A percentile compares a stretch with the other conserved stretches of the same genome.
phyloP scores from a whole-genome alignment of 2,888 invertebrate species.

The Spodoptera picta region DNA sequence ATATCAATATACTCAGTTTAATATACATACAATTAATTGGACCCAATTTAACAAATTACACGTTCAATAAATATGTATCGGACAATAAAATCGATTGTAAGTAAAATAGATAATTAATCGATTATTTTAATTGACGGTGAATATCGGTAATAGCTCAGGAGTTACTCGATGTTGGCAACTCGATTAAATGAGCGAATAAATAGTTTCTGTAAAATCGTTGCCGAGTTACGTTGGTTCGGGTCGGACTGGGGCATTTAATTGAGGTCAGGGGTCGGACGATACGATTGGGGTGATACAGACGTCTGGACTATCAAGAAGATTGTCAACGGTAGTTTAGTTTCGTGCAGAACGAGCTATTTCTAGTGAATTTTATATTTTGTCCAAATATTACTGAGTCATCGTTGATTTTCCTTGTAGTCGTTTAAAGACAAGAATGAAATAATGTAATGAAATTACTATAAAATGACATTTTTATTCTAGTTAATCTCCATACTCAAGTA shows the following conservation, averaged over 20 bases:
- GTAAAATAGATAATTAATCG: slow-evolving; percentile 51
- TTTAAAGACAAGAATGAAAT: neutral
- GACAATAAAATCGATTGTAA: slow-evolving; percentile 40
- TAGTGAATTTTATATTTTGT: slow-evolving; percentile 5
- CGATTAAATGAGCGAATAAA: slow-evolving; percentile 59
- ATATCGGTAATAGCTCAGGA: slow-evolving; percentile 50
- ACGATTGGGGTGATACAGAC: slow-evolving; percentile 51
- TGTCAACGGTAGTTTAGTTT: slow-evolving; percentile 43
- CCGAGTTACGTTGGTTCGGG: slow-evolving; percentile 56
- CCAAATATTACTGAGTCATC: slow-evolving; percentile 9
- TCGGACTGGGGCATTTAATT: slow-evolving; percentile 63
- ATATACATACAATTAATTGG: slow-evolving; percentile 46
- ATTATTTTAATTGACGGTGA: slow-evolving; percentile 53
- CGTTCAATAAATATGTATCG: slow-evolving; percentile 49
- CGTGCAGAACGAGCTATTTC: slow-evolving; percentile 20
- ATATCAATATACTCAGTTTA: slow-evolving; percentile 39
- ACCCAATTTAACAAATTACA: slow-evolving; percentile 48
- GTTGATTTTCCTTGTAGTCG: neutral
- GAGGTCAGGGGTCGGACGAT: slow-evolving; percentile 62
- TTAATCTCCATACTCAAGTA: no score
- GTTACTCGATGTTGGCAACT: slow-evolving; percentile 33
- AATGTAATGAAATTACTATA: neutral
- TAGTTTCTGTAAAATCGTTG: slow-evolving; percentile 55
- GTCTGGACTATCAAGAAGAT: slow-evolving; percentile 32
- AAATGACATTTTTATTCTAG: no score